Conservation (phyloP, 2,113 vertebrate species). For the Crocuta crocuta region DNA sequence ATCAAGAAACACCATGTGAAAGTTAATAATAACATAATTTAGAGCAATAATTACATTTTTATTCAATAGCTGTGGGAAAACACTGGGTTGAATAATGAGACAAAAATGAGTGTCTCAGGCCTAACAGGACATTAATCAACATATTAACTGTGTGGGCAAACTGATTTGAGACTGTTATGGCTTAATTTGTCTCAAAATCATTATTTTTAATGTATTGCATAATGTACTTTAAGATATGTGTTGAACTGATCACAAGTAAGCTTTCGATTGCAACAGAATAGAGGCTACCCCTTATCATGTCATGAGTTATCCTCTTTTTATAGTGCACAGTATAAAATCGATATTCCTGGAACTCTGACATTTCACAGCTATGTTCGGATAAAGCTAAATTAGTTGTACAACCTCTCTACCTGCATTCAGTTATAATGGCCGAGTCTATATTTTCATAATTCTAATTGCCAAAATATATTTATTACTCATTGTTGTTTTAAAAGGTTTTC, state of each 20-base stretch:
- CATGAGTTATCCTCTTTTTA: slow-evolving; percentile 37
- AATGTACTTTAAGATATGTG: slow-evolving; percentile 78
- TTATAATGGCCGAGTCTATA: slow-evolving; percentile 34
- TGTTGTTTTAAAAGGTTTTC: slow-evolving; percentile 40
- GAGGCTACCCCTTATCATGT: not conserved
- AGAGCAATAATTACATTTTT: slow-evolving; percentile 89
- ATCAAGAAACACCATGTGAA: slow-evolving; percentile 85
- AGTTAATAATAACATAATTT: slow-evolving; percentile 89
- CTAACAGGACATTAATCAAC: slow-evolving; percentile 91
- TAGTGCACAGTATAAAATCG: not conserved
- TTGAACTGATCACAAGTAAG: slow-evolving; percentile 69
- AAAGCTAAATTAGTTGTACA: slow-evolving; percentile 64
- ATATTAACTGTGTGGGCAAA: slow-evolving; percentile 88
- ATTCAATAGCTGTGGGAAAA: slow-evolving; percentile 89
- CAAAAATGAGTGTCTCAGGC: slow-evolving; percentile 87
- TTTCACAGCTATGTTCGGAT: slow-evolving; percentile 63
- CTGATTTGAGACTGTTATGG: slow-evolving; percentile 86
- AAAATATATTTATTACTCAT: slow-evolving; percentile 6
- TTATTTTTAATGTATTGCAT: slow-evolving; percentile 87
- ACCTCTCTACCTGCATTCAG: slow-evolving; percentile 59
- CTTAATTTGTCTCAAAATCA: slow-evolving; percentile 89
- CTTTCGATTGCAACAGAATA: slow-evolving; percentile 16
- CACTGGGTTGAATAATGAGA: slow-evolving; percentile 87
- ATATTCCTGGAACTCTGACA: slow-evolving; percentile 51
- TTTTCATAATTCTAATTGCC: slow-evolving; percentile 37